A percentile compares a stretch with the other conserved stretches of the same genome.
phyloP scores from a whole-genome alignment of 1,140 invertebrate genomes.

The Cecropterus lyciades region DNA sequence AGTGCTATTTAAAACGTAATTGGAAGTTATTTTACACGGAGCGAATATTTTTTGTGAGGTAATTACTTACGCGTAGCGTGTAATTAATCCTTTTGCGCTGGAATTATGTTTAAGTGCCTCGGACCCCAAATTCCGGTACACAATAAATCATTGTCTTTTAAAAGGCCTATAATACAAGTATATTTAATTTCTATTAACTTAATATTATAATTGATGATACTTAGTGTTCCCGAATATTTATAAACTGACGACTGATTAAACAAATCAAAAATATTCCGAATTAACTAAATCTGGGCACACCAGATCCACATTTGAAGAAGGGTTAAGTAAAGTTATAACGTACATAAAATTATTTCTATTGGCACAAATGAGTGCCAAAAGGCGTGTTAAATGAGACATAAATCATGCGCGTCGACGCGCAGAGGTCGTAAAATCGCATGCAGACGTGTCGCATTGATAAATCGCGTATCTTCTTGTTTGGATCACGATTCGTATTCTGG shows the following conservation, averaged over 20 bases:
- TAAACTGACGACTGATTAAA: too few relatives aligned
- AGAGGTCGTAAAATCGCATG: constrained; percentile 43
- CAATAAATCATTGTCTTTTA: too few relatives aligned
- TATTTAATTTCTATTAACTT: too few relatives aligned
- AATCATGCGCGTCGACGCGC: constrained; percentile 39
- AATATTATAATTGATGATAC: too few relatives aligned
- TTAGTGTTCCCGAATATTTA: too few relatives aligned
- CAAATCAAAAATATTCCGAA: too few relatives aligned
- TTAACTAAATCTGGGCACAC: too few relatives aligned
- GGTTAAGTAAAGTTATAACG: background rate
- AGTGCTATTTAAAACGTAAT: constrained; percentile 14
- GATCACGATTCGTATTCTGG: background rate
- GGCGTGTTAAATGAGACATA: constrained; percentile 38
- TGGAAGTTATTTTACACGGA: constrained; percentile 2
- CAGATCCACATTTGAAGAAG: too few relatives aligned
- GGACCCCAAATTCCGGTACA: background rate
- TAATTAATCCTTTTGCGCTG: background rate
- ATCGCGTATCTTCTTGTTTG: background rate
- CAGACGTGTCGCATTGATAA: constrained; percentile 29
- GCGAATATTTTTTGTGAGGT: background rate
- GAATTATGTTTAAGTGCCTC: background rate
- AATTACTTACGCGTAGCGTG: too few relatives aligned
- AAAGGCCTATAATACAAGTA: too few relatives aligned
- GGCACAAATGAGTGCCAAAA: constrained; percentile 21
- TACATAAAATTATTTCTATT: background rate